Evolutionary conservation across 2,888 invertebrate species (phyloP).

Genomic region (Leucophora obtusa): DNA sequence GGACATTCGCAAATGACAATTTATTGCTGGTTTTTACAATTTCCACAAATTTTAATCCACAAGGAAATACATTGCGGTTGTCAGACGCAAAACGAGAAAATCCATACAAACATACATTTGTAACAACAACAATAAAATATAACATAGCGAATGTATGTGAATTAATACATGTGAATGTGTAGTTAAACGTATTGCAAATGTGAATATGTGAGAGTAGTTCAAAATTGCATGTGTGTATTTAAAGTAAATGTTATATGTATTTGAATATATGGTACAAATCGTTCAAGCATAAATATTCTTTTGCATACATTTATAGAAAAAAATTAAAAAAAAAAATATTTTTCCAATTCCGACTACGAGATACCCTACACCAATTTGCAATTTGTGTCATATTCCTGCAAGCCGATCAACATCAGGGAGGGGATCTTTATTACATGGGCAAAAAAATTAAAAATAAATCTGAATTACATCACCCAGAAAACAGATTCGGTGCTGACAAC

Average conservation of each 20-base stretch:
- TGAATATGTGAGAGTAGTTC: not conserved
- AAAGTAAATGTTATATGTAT: constrained; percentile 18
- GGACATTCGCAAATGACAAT: constrained; percentile 57
- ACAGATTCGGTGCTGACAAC: no score
- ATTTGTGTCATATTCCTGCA: no score
- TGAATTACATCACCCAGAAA: no score
- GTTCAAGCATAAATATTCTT: constrained; percentile 34
- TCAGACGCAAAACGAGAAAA: constrained; percentile 52
- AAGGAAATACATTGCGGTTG: constrained; percentile 61
- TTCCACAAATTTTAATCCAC: constrained; percentile 53
- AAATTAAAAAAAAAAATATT: not conserved
- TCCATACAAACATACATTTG: not conserved
- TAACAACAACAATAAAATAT: constrained; percentile 5
- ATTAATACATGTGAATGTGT: not conserved
- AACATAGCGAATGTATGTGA: not conserved
- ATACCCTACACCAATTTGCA: no score
- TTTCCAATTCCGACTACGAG: no score
- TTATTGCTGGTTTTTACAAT: constrained; percentile 59
- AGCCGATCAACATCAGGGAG: no score
- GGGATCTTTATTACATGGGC: no score
- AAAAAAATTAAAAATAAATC: no score
- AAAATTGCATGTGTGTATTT: not conserved
- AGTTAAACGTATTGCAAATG: not conserved
- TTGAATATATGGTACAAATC: constrained; percentile 28
- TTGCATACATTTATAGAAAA: not conserved